Conservation (phyloP, 2,888 invertebrate species). For the Actias luna region DNA sequence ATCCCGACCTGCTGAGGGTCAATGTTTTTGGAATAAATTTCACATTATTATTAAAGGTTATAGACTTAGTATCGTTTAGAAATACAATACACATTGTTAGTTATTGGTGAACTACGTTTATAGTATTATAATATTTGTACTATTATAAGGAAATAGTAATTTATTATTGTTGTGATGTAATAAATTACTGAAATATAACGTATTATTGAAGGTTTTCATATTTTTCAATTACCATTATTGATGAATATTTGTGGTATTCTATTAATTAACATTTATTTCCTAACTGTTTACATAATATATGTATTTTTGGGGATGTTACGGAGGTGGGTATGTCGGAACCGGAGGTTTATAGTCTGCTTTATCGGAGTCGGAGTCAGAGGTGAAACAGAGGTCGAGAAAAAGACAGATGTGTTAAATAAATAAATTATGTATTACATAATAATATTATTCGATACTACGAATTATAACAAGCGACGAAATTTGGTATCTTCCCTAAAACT, state of each 20-base stretch:
- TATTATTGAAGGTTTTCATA: neutral
- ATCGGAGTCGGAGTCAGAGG: too few relatives aligned
- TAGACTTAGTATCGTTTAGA: neutral
- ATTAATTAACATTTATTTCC: neutral
- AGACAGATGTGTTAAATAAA: too few relatives aligned
- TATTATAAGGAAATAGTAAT: neutral
- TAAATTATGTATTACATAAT: too few relatives aligned
- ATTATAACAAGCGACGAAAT: too few relatives aligned
- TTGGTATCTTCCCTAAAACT: too few relatives aligned
- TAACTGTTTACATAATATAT: neutral
- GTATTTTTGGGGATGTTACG: too few relatives aligned
- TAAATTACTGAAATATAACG: too few relatives aligned
- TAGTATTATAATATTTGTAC: neutral
- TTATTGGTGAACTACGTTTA: neutral
- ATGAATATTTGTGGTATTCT: neutral
- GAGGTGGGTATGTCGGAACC: too few relatives aligned
- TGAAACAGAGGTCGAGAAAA: too few relatives aligned
- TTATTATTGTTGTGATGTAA: too few relatives aligned
- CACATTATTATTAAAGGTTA: slow-evolving; percentile 2
- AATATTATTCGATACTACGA: too few relatives aligned
- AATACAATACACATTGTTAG: neutral
- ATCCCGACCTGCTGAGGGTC: slow-evolving; percentile 2
- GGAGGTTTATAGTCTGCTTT: too few relatives aligned
- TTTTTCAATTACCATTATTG: neutral
- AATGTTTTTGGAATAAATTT: slow-evolving; percentile 6